Evolutionary conservation across 1,140 invertebrate genomes (phyloP).

Genomic region (Batillaria attramentaria): DNA sequence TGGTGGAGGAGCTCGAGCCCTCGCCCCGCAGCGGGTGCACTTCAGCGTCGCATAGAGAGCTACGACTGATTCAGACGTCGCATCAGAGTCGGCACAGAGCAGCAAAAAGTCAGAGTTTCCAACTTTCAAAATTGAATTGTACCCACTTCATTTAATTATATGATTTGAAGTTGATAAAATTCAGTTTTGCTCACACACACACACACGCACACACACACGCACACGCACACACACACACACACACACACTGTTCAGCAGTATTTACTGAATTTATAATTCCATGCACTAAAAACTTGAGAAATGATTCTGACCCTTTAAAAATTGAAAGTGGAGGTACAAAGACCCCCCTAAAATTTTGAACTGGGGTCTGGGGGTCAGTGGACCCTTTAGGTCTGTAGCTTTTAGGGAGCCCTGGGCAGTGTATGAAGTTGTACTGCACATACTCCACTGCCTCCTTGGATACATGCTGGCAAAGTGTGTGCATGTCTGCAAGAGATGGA

Average conservation of each 20-base stretch:
- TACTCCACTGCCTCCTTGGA: conserved; percentile 87
- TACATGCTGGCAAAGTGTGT: conserved; percentile 80
- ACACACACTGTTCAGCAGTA: conserved; percentile 12
- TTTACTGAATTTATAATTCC: too few relatives aligned
- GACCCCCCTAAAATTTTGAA: background rate
- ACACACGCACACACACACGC: background rate
- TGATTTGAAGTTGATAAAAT: too few relatives aligned
- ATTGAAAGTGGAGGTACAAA: background rate
- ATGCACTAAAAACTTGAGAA: too few relatives aligned
- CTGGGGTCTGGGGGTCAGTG: background rate
- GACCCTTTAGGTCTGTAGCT: background rate
- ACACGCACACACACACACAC: background rate
- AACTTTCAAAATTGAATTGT: background rate
- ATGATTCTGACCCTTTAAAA: background rate
- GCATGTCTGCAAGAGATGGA: conserved; percentile 81
- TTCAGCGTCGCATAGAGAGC: too few relatives aligned
- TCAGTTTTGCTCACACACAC: background rate
- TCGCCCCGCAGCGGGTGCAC: too few relatives aligned
- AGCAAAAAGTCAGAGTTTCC: background rate
- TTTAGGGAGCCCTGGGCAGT: background rate
- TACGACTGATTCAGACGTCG: too few relatives aligned
- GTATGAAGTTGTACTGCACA: conserved; percentile 89
- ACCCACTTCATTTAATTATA: too few relatives aligned
- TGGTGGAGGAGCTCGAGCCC: too few relatives aligned
- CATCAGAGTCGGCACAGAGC: background rate